Evolutionary conservation across 1,140 invertebrate species (phyloP).

Genomic region (Zaprionus lachaisei): DNA sequence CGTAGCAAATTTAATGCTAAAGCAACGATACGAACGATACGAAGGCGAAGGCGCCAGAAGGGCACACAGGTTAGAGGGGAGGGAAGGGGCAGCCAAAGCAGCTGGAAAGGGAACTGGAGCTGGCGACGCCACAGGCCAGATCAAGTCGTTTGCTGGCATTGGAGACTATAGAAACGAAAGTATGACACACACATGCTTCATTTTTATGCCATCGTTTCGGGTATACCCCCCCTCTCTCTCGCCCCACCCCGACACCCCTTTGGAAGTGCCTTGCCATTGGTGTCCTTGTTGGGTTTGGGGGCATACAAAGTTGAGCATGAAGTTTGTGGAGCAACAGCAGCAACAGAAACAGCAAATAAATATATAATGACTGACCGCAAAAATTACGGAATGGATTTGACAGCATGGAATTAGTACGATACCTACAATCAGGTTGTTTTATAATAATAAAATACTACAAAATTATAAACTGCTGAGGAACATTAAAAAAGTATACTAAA

Average conservation of each 20-base stretch:
- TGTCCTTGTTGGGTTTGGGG: constrained; percentile 12
- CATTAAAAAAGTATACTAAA: too few species aligned
- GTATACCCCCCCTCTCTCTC: not conserved
- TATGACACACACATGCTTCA: constrained; percentile 47
- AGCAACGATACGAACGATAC: constrained; percentile 34
- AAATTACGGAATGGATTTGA: not conserved
- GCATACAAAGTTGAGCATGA: constrained; percentile 33
- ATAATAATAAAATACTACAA: too few species aligned
- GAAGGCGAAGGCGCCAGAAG: constrained; percentile 11
- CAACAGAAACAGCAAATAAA: constrained; percentile 5
- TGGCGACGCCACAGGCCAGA: not conserved
- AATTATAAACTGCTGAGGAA: too few species aligned
- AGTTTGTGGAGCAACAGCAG: constrained; percentile 9
- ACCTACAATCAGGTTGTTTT: not conserved
- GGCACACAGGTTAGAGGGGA: not conserved
- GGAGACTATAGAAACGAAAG: constrained; percentile 34
- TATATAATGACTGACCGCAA: constrained; percentile 3
- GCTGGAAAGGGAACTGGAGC: not conserved
- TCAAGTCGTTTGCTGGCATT: constrained; percentile 7
- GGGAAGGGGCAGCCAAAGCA: not conserved
- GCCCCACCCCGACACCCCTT: not conserved
- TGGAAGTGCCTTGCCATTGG: not conserved
- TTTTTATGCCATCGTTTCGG: constrained; percentile 34
- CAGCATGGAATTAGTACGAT: not conserved
- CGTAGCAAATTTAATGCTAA: constrained; percentile 67